Conservation (phyloP, 1,140 invertebrate species). For the Pentalonia nigronervosa region DNA sequence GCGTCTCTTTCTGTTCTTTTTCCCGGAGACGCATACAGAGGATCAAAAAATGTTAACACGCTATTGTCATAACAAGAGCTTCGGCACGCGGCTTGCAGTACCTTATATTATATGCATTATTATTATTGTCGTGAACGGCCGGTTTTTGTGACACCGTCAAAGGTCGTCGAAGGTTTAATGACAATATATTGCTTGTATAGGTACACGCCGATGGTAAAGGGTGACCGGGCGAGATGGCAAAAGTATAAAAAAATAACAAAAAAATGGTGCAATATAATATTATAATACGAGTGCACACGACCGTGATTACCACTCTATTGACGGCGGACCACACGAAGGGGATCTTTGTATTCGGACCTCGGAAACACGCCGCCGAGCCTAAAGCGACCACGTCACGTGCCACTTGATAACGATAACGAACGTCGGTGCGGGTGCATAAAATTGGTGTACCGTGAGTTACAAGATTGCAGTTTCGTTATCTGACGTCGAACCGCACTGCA, state of each 20-base stretch:
- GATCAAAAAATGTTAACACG: not conserved
- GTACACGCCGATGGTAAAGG: not conserved
- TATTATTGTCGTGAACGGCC: not conserved
- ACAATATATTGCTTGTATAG: not conserved
- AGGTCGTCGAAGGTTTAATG: not conserved
- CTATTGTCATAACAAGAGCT: not conserved
- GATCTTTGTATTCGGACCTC: not conserved
- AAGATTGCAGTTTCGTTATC: not conserved
- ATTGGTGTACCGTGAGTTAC: not conserved
- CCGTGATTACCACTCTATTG: not conserved
- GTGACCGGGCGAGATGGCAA: not conserved
- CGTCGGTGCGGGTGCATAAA: not conserved
- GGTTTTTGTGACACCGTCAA: not conserved
- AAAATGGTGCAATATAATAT: not conserved
- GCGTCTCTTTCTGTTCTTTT: not conserved
- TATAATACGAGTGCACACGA: not conserved
- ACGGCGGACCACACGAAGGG: not conserved
- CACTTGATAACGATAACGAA: constrained; percentile 20
- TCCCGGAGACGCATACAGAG: not conserved
- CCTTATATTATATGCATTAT: not conserved
- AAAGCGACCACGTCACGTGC: not conserved
- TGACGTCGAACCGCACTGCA: not conserved
- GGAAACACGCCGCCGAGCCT: too few species aligned
- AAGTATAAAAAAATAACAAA: not conserved
- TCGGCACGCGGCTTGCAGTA: too few species aligned